Evolutionary conservation across 2,888 invertebrate species (phyloP).

Genomic region (Adelphocoris suturalis): DNA sequence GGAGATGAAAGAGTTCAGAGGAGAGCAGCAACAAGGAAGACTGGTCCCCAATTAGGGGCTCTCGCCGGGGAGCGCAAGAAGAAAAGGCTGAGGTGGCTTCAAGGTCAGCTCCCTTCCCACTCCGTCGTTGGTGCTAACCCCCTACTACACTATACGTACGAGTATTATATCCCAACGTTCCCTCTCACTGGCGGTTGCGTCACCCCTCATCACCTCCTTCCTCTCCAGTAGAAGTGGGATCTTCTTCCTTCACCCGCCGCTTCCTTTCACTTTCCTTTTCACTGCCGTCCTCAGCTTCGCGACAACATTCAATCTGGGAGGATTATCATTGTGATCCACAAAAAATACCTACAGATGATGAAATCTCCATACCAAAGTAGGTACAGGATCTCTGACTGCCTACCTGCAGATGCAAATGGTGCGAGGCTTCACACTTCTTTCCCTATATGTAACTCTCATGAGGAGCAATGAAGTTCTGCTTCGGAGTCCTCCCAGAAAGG

Average conservation of each 20-base stretch:
- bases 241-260: slow-evolving; percentile 45
- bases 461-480: no score
- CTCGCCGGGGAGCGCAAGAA: neutral
- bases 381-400: no score
- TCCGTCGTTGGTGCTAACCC: neutral
- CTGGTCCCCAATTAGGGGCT: slow-evolving; percentile 49
- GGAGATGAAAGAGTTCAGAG: slow-evolving; percentile 39
- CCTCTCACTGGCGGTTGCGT: slow-evolving; percentile 44
- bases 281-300: slow-evolving; percentile 23
- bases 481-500: no score
- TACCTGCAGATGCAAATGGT: no score
- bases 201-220: slow-evolving; percentile 28
- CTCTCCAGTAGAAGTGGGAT: neutral
- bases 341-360: no score
- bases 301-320: no score
- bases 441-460: no score
- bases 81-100: slow-evolving; percentile 14
- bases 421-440: no score
- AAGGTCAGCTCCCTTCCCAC: slow-evolving; percentile 11
- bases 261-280: slow-evolving; percentile 56
- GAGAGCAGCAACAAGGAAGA: slow-evolving; percentile 43
- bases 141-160: neutral
- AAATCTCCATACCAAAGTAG: no score
- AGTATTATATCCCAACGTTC: slow-evolving; percentile 1
- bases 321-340: no score